Percentiles rank a stretch among this genome's conserved stretches.
Evolutionary conservation across 2,888 invertebrate species (phyloP).

Genomic region (Molorchus minor): DNA sequence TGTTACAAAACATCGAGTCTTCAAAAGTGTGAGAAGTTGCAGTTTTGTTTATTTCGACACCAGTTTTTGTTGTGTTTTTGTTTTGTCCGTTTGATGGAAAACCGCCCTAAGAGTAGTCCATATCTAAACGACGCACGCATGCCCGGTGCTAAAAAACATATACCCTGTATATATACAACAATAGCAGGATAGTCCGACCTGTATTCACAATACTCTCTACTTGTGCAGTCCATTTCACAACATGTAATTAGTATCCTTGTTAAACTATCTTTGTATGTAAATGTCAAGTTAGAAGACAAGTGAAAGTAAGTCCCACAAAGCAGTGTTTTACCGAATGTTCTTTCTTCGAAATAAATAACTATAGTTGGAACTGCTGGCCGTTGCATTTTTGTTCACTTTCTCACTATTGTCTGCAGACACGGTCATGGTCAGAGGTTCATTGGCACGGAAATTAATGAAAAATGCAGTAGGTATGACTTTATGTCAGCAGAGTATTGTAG

Average conservation of each 20-base stretch:
- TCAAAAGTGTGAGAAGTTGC: too few relatives aligned
- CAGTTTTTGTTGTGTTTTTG: too few relatives aligned
- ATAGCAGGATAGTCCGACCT: slow-evolving; percentile 1
- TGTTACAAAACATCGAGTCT: too few relatives aligned
- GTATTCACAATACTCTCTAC: slow-evolving; percentile 1
- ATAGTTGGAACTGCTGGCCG: neutral
- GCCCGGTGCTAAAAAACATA: too few relatives aligned
- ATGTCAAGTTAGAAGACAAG: slow-evolving; percentile 5
- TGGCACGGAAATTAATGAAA: slow-evolving; percentile 8
- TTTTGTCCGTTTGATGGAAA: too few relatives aligned
- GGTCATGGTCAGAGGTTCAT: slow-evolving; percentile 30
- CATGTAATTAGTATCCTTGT: slow-evolving; percentile 2
- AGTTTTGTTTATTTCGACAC: too few relatives aligned
- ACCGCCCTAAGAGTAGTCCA: too few relatives aligned
- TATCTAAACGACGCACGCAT: too few relatives aligned
- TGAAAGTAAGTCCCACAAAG: slow-evolving; percentile 17
- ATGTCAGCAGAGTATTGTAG: neutral
- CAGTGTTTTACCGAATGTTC: neutral
- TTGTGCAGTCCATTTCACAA: slow-evolving; percentile 1
- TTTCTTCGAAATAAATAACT: neutral
- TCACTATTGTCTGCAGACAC: slow-evolving; percentile 4
- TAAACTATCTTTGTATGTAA: slow-evolving; percentile 15
- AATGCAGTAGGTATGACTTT: neutral
- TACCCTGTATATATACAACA: too few relatives aligned
- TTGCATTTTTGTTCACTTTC: slow-evolving; percentile 13